These are phyloP conservation scores for Chlamydotis undulata DNA, from an alignment of 2,113 vertebrate species.

Conservation along the genomic window DNA sequence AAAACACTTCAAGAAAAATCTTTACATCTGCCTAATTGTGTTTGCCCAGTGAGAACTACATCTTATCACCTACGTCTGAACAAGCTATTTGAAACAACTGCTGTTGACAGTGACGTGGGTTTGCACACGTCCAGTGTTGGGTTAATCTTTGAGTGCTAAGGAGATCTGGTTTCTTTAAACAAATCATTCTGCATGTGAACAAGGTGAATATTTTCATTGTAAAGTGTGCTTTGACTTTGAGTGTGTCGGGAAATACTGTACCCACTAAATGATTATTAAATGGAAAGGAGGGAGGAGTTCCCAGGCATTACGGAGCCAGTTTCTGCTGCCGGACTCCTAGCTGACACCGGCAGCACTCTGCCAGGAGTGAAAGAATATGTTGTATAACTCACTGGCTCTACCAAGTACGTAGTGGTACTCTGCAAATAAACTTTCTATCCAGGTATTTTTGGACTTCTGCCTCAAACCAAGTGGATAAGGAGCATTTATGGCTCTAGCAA, in stretches of 20 bases:
- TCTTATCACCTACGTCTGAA: conserved; percentile 25
- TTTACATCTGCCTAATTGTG: conserved; percentile 14
- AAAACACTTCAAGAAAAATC: conserved; percentile 39
- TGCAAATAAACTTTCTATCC: conserved; percentile 71
- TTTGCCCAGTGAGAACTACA: conserved; percentile 18
- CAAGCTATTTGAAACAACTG: conserved; percentile 18
- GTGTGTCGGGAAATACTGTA: conserved; percentile 23
- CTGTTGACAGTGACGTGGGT: background rate
- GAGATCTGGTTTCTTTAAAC: conserved; percentile 53
- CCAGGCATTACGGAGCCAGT: conserved; percentile 31
- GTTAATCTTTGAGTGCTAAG: conserved; percentile 39
- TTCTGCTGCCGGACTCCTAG: background rate
- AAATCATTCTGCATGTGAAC: conserved; percentile 9
- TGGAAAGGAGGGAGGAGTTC: conserved; percentile 54
- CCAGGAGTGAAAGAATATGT: conserved; percentile 69
- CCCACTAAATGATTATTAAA: conserved; percentile 41
- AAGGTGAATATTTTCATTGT: conserved; percentile 42
- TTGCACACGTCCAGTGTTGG: background rate
- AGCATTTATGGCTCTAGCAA: conserved; percentile 61
- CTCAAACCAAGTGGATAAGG: conserved; percentile 68
- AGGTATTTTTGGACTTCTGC: conserved; percentile 74
- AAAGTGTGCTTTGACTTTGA: conserved; percentile 26
- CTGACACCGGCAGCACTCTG: conserved; percentile 49
- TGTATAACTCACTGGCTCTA: conserved; percentile 69
- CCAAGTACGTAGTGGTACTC: conserved; percentile 74